phyloP scores from a whole-genome alignment of 2,888 invertebrate genomes.

The Norana najaformis region DNA sequence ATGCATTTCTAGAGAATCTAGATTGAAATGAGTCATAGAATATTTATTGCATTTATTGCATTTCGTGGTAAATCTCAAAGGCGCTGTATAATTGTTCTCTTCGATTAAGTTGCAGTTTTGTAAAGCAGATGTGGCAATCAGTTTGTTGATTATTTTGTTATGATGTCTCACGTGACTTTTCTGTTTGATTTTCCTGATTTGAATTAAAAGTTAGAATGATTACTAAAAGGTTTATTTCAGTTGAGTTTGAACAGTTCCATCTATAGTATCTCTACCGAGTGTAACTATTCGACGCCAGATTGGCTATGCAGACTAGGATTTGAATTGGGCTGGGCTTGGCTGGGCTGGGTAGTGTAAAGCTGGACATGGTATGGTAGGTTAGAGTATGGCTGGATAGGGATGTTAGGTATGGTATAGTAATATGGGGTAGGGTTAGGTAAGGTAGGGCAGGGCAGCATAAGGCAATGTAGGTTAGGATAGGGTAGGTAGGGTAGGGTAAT shows the following conservation, averaged over 20 bases:
- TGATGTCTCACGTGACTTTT: neutral
- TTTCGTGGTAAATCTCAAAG: neutral
- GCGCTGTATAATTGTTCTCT: neutral
- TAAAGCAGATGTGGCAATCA: neutral
- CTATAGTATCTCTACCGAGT: neutral
- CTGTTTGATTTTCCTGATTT: neutral
- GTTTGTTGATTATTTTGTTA: neutral
- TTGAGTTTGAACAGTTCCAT: neutral
- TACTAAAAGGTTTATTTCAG: neutral
- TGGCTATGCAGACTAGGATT: neutral
- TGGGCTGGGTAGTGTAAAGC: too few relatives aligned
- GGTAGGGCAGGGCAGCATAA: neutral
- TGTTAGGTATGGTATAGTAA: too few relatives aligned
- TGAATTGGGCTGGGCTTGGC: too few relatives aligned
- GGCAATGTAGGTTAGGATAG: neutral
- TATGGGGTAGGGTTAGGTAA: too few relatives aligned
- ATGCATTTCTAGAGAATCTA: neutral
- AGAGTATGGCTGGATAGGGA: neutral
- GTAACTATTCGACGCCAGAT: neutral
- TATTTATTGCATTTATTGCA: constrained; percentile 13
- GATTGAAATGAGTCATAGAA: neutral
- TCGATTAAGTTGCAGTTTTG: neutral
- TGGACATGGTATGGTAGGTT: neutral
- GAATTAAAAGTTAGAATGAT: neutral
- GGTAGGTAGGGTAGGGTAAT: too few relatives aligned